These are phyloP conservation scores for Otis tarda DNA, from an alignment of 2,113 vertebrate genomes.

Conservation along the genomic window DNA sequence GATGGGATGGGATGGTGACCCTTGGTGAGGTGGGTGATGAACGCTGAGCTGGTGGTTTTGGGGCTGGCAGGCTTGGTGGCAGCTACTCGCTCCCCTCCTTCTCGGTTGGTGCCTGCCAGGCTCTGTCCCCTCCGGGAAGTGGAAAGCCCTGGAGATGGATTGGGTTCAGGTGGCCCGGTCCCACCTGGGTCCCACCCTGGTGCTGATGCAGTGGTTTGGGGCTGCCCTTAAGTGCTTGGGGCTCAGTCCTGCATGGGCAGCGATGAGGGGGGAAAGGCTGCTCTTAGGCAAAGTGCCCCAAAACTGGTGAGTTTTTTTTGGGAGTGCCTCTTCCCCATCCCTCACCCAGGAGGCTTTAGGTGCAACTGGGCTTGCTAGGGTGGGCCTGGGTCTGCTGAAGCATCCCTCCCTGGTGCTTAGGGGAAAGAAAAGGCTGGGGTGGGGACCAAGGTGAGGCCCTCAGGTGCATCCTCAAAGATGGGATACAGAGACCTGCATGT, in stretches of 20 bases:
- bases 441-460: neutral
- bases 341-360: neutral
- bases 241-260: fast-evolving
- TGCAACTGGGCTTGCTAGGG: neutral
- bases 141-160: fast-evolving
- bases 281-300: neutral
- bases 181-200: neutral
- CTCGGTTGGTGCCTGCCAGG: fast-evolving
- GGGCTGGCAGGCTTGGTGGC: neutral
- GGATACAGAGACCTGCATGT: fast-evolving
- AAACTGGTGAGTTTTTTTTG: neutral
- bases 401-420: neutral
- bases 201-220: neutral
- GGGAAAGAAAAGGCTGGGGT: neutral
- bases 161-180: neutral
- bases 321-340: neutral
- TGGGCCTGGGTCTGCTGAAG: neutral
- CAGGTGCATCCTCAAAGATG: neutral
- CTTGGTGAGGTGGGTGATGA: fast-evolving
- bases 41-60: neutral
- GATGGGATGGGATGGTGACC: neutral
- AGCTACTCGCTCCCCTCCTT: neutral
- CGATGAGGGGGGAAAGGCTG: neutral
- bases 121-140: neutral
- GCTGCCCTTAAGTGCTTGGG: neutral